Evolutionary conservation across 2,113 vertebrate species (phyloP).

Genomic region (Gymnorhina tibicen): DNA sequence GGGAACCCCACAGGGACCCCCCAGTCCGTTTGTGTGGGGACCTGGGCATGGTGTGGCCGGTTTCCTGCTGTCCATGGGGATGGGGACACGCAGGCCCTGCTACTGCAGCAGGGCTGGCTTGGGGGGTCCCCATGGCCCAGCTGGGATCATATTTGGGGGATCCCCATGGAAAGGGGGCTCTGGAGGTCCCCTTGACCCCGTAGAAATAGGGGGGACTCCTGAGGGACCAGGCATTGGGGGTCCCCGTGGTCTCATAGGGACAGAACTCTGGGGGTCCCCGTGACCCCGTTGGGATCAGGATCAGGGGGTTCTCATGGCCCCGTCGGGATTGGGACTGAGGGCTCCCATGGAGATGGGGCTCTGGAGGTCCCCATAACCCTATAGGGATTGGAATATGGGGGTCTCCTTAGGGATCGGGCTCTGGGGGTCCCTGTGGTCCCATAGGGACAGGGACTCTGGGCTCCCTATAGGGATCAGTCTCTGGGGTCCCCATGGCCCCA

Average conservation of each 20-base stretch:
- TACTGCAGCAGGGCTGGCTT: not conserved
- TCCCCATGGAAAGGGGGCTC: too few relatives aligned
- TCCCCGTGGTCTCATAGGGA: too few relatives aligned
- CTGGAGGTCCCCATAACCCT: not conserved
- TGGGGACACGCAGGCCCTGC: not conserved
- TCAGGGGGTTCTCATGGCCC: too few relatives aligned
- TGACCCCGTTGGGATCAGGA: not conserved
- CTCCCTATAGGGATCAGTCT: rapidly evolving
- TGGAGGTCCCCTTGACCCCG: not conserved
- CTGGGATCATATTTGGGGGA: not conserved
- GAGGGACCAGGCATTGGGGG: not conserved
- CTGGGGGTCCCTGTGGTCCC: not conserved
- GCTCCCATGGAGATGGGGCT: too few relatives aligned
- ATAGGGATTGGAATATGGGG: rapidly evolving
- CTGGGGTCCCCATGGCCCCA: not conserved
- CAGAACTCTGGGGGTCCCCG: not conserved
- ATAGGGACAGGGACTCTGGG: not conserved
- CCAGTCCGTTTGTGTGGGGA: rapidly evolving
- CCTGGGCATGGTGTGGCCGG: not conserved
- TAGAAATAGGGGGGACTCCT: too few relatives aligned
- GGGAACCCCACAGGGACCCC: not conserved
- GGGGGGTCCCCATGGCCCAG: rapidly evolving
- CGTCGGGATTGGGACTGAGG: not conserved
- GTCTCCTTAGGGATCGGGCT: not conserved
- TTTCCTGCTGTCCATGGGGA: not conserved